Evolutionary conservation across 1,140 invertebrate species (phyloP), one percentile per base, ranked within the genome.

Genomic region (Drosophila kohkoa): DNA sequence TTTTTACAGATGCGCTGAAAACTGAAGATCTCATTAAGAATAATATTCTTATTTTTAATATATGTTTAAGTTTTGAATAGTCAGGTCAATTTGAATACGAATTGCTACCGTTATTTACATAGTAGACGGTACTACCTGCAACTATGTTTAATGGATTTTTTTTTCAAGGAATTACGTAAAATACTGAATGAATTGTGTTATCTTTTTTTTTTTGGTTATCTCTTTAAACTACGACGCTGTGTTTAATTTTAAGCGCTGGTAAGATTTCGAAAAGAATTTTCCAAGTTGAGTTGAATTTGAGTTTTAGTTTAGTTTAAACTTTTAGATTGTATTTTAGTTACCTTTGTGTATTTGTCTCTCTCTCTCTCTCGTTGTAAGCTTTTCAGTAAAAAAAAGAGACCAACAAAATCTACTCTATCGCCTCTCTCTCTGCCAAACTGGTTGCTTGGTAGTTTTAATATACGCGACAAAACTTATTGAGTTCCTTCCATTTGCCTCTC

Each of bases 81-180:
- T 92, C 91, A 92, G 91, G 91, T 92, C 91, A 79, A 73, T 92
- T 90, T 81, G 68, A 59, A 7, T 8, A n/a, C 10, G 79, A 82
- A 91, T 89, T 90, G 91, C 91, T 92, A 92, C 89, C 91, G 91
- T 92, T 90, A 90, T 69, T 7, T 74, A 48, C 52, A 81, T 92
- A 92, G 89, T 91, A 92, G 88, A 91, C 91, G 91, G 91, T 92
- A 92, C 91, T 92, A 92, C 91, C 91, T 92, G 91, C 86, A 72
- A 41, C 91, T 92, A 85, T 81, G 76, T 62, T 25, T 43, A 57
- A 46, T 67, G 30, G 59, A 55, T 25, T 8, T 5, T 48, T 58
- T 32, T 35, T 52, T 49, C n/a, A 48, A 35, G 20, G 15, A 49
- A 1, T 41, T 45, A 10, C 52, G 20, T 25, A 54, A 46, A 52